Conservation (phyloP, 37 sponge, comb jelly and placozoan species). For the Bolinopsis microptera region DNA sequence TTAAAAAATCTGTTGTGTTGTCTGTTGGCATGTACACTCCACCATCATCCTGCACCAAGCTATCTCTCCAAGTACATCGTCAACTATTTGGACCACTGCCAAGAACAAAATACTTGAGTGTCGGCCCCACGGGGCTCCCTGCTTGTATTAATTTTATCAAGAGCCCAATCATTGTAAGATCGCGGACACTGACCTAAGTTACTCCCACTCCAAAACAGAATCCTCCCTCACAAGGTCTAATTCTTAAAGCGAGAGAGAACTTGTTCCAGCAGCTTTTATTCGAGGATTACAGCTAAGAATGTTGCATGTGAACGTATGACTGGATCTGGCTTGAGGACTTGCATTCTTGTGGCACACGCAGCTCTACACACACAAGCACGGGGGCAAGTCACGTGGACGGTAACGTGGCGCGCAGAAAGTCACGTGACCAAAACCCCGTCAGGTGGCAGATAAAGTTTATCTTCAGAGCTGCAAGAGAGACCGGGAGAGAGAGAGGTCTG, state of each 20-base stretch:
- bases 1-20: background rate
- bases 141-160: too few species aligned
- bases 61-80: background rate
- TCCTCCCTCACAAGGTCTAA: background rate
- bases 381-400: background rate
- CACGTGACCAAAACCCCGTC: too few species aligned
- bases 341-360: constrained; percentile 31
- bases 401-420: background rate
- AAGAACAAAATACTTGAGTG: too few species aligned
- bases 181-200: too few species aligned
- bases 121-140: too few species aligned
- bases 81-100: background rate
- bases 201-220: too few species aligned
- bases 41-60: background rate
- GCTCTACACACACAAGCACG: background rate
- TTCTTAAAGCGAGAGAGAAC: background rate
- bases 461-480: too few species aligned
- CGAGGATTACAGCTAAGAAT: constrained; percentile 19
- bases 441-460: background rate
- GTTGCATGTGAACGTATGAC: constrained; percentile 36
- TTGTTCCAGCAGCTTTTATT: background rate
- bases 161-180: too few species aligned
- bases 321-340: background rate
- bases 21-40: constrained; percentile 2
- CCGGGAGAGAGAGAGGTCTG: too few species aligned